Evolutionary conservation across 2,113 vertebrate species (phyloP), one percentile per base, ranked within the genome.

Genomic region (Oncorhynchus tshawytscha): DNA sequence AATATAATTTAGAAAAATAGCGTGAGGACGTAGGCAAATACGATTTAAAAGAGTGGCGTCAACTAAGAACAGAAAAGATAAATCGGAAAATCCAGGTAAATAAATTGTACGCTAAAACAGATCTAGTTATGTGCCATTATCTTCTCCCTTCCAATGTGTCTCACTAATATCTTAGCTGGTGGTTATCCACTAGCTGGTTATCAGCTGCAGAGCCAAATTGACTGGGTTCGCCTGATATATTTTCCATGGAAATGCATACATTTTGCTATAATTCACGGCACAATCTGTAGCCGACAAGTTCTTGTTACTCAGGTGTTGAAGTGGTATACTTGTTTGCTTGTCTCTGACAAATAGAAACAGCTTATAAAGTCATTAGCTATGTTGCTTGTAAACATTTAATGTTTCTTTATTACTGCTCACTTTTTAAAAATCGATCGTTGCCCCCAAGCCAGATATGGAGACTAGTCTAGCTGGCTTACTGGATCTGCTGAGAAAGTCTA

Each of bases 21-120:
- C 72, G 66, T 74, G 81, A 75, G 60, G 71, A 86, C 54, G 65
- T 70, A 75, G 57, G 15, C 29, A 34, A 73, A 71, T 81, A 80
- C 75, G 81, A 70, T 70, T 76, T 66, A 65, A 72, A 51, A 76
- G 67, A 76, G 73, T 20, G 75, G 45, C 0, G 70, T 54, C 76
- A 80, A 76, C 84, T 24, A 86, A 78, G 83, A 81, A 73, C 84
- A 76, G 66, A 80, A 70, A 83, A 67, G 79, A 70, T 5, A 84
- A 77, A 84, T 74, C 85, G 87, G 89, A 83, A 81, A 84, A 88
- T 85, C 57, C 85, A 91, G 92, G 92, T 94, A 90, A 89, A 81
- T 34, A 24, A 9, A 22, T 54, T 24, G 1, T 0, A 0, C 22
- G 11, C 69, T 74, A 13, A 27, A 39, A 71, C n/a, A 76, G 70